Conservation (phyloP, 2,113 vertebrate species). For the Perca flavescens region DNA sequence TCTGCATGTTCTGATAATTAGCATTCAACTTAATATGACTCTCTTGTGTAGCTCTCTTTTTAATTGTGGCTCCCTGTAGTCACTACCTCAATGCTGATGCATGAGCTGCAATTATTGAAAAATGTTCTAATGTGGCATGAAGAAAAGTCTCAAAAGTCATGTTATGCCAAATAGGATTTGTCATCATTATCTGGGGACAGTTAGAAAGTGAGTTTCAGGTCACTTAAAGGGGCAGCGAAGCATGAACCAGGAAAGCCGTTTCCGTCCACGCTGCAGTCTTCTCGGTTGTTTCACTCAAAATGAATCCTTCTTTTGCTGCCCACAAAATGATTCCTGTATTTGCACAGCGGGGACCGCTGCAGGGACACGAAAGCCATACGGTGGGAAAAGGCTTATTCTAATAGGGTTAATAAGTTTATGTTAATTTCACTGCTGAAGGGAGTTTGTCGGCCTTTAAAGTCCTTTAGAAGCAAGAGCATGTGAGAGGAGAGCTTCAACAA, state of each 20-base stretch:
- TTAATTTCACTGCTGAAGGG: background rate
- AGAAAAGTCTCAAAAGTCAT: slow-evolving; percentile 12
- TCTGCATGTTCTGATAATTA: slow-evolving; percentile 21
- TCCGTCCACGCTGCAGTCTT: background rate
- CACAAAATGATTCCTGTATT: background rate
- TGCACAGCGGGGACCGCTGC: background rate
- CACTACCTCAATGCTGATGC: background rate
- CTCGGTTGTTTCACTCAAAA: background rate
- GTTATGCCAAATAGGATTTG: background rate
- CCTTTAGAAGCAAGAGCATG: background rate
- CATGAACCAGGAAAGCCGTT: background rate
- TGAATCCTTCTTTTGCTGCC: background rate
- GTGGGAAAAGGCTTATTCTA: background rate
- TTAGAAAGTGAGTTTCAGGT: slow-evolving; percentile 2
- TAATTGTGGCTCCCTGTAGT: slow-evolving; percentile 16
- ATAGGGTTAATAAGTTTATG: slow-evolving; percentile 4
- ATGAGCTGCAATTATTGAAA: slow-evolving; percentile 22
- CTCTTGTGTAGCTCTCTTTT: background rate
- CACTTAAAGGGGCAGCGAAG: background rate
- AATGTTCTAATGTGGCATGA: background rate
- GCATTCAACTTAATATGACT: slow-evolving; percentile 27
- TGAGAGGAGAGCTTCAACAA: background rate
- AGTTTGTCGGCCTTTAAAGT: background rate
- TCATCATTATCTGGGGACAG: background rate
- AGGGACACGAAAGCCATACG: background rate